These are phyloP conservation scores for Lacerta agilis DNA, from an alignment of 2,797 vertebrate species.

Conservation along the genomic window DNA sequence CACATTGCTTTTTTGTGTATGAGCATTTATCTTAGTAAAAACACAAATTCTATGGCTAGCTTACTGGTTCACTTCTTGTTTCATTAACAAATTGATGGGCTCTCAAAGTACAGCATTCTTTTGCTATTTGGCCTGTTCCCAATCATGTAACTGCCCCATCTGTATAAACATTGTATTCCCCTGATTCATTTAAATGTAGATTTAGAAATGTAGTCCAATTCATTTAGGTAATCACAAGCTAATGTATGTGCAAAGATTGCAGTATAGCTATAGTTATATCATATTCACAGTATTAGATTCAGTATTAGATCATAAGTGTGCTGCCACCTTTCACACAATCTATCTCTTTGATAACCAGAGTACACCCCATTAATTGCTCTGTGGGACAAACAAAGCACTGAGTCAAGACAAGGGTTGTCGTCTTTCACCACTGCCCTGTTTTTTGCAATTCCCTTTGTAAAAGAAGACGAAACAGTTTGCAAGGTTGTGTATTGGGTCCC, in stretches of 20 bases:
- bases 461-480: background rate
- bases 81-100: slow-evolving; percentile 36
- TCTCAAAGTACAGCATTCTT: slow-evolving; percentile 38
- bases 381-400: background rate
- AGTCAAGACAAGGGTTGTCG: background rate
- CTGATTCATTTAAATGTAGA: slow-evolving; percentile 48
- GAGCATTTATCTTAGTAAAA: slow-evolving; percentile 6
- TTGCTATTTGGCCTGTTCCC: slow-evolving; percentile 42
- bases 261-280: slow-evolving; percentile 11
- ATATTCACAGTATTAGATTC: slow-evolving; percentile 33
- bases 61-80: slow-evolving; percentile 9
- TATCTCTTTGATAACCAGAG: background rate
- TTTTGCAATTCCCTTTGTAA: background rate
- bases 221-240: slow-evolving; percentile 38
- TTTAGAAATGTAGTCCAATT: slow-evolving; percentile 46
- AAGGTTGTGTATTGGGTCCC: background rate
- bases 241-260: slow-evolving; percentile 43
- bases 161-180: slow-evolving; percentile 48
- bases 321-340: background rate
- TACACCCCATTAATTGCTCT: background rate
- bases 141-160: slow-evolving; percentile 36
- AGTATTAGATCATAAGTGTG: background rate
- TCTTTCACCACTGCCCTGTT: background rate
- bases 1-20: background rate
- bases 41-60: background rate